Conservation (phyloP, 2,113 vertebrate genomes). For the Lynx canadensis region DNA sequence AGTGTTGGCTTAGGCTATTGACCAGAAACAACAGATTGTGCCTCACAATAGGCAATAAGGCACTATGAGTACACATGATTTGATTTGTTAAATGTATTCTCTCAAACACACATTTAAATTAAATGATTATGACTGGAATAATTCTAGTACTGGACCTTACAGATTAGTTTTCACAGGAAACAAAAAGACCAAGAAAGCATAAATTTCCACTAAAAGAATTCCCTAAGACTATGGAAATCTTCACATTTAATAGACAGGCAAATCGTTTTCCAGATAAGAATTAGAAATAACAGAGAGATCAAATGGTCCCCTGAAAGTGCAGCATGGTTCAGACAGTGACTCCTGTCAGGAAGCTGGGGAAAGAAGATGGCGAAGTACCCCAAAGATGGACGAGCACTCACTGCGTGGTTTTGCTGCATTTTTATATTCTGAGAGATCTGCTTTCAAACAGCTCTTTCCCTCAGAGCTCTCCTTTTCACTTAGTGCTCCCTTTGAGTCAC, state of each 20-base stretch:
- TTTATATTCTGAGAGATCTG: conserved; percentile 30
- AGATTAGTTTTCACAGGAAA: conserved; percentile 17
- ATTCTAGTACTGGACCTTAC: conserved; percentile 24
- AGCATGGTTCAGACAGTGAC: background rate
- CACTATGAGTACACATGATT: background rate
- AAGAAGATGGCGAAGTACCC: background rate
- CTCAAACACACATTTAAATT: conserved; percentile 52
- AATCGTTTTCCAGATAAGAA: conserved; percentile 45
- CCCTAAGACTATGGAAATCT: conserved; percentile 26
- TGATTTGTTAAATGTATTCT: conserved; percentile 42
- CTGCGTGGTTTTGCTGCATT: background rate
- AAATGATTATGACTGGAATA: conserved; percentile 9
- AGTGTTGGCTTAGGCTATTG: background rate
- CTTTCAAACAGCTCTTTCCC: conserved; percentile 40
- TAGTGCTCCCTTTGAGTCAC: conserved; percentile 51
- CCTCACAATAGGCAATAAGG: background rate
- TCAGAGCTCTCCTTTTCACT: conserved; percentile 46
- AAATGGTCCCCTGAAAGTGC: background rate
- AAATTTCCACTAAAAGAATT: conserved; percentile 2
- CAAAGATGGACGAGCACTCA: background rate
- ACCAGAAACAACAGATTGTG: background rate
- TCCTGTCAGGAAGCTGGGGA: background rate
- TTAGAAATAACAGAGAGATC: background rate
- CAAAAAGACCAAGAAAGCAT: conserved; percentile 3
- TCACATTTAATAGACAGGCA: conserved; percentile 37